Base-by-base conservation (phyloP, 2,113 vertebrate genomes). In the Lampris megalopsis region DNA sequence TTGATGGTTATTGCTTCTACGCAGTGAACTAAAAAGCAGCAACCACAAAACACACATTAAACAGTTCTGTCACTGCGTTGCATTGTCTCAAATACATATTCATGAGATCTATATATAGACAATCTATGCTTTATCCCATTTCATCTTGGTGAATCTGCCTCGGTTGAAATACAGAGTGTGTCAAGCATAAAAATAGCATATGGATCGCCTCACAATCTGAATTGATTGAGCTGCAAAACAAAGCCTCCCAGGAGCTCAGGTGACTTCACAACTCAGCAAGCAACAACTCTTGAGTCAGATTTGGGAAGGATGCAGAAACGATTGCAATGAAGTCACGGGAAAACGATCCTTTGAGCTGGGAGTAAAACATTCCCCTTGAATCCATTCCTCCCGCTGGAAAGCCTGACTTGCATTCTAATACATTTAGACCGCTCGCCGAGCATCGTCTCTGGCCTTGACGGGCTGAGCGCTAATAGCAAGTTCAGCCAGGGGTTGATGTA, bases 21-120 rank as follows among this genome's bases (percentile, higher is more conserved):
- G n/a, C 6, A 42, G 68, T 58, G 13, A 52, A 5, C 9, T 54
- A 3, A 52, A 66, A 41, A 43, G 3, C 58, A 71, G 50, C 10
- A 69, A 73, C 70, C 41, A n/a, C 52, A 42, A 3, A 38, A 56
- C 63, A 64, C 48, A 43, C 24, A 66, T 5, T 8, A 62, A 8
- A 41, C 50, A 2, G 6, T 60, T 7, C 36, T 73, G 47, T 67
- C n/a, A 52, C 47, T 72, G 5, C 79, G 38, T 68, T 64, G 54
- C 66, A 13, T 68, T 53, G 42, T 35, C 73, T 64, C 61, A 69
- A 64, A 56, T 71, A 59, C 82, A 84, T 84, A 82, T 88, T 82
- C 65, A 77, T 82, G 48, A 58, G 69, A 63, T 80, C 75, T 73
- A 75, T 82, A 85, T 57, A 58, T 71, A 87, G 71, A 85, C 74